Evolutionary conservation across 1,140 invertebrate species (phyloP).

Genomic region (Heliconius himera): DNA sequence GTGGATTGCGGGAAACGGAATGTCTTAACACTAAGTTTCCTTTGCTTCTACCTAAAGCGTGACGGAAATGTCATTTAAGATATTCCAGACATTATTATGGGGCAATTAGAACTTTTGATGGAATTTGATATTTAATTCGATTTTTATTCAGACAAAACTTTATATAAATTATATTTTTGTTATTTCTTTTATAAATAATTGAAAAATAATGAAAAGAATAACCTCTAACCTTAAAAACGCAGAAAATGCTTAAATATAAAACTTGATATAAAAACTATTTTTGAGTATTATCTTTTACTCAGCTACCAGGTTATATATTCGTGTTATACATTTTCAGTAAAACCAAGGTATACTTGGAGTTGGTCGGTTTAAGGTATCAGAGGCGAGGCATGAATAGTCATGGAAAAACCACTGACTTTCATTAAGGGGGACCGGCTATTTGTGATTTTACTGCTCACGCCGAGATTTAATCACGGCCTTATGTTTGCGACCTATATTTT

Average conservation of each 20-base stretch:
- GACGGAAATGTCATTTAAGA: too few species aligned
- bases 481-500: conserved; percentile 3
- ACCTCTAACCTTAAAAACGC: too few species aligned
- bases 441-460: conserved; percentile 10
- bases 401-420: conserved; percentile 61
- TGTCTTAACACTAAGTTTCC: too few species aligned
- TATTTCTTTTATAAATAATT: background rate
- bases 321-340: background rate
- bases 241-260: too few species aligned
- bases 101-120: too few species aligned
- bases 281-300: background rate
- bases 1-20: background rate
- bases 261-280: too few species aligned
- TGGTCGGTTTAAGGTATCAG: conserved; percentile 18
- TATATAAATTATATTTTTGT: background rate
- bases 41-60: too few species aligned
- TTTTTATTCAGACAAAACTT: too few species aligned
- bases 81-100: too few species aligned
- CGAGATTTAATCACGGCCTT: background rate
- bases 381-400: conserved; percentile 63
- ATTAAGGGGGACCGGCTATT: conserved; percentile 34
- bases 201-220: too few species aligned
- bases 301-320: conserved; percentile 32
- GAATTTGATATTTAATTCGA: too few species aligned
- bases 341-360: conserved; percentile 24